Evolutionary conservation across 2,888 invertebrate species (phyloP).

Genomic region (Drosophila anomelani): DNA sequence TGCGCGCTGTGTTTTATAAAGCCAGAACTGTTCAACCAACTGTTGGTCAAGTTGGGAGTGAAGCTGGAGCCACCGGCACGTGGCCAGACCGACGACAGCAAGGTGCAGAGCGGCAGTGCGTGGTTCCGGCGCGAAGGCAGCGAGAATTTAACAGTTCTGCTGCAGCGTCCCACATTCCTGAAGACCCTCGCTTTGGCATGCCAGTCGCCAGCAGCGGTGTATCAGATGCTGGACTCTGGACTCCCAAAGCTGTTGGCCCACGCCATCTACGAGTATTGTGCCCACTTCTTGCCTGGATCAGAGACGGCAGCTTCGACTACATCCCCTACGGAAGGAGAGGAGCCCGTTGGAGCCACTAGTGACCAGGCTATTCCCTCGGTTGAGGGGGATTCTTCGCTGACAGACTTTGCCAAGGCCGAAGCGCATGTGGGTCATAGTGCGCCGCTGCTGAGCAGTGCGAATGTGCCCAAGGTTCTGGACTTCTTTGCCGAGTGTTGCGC

Average conservation of each 20-base stretch:
- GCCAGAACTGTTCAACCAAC: conserved; percentile 90
- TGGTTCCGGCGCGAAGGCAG: conserved; percentile 87
- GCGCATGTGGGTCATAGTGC: conserved; percentile 36
- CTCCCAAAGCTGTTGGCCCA: conserved; percentile 88
- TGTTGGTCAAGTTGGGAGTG: conserved; percentile 91
- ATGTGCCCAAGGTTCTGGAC: conserved; percentile 89
- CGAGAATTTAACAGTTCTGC: conserved; percentile 86
- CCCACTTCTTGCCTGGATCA: conserved; percentile 69
- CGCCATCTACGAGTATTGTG: conserved; percentile 86
- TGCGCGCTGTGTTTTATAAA: conserved; percentile 94
- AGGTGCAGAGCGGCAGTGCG: conserved; percentile 86
- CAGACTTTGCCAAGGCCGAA: conserved; percentile 66
- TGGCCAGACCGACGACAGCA: conserved; percentile 90
- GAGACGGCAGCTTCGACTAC: conserved; percentile 48
- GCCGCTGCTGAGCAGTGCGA: conserved; percentile 86
- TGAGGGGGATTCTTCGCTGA: conserved; percentile 54
- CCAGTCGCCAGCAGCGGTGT: conserved; percentile 91
- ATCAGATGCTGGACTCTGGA: conserved; percentile 91
- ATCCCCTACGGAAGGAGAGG: conserved; percentile 48
- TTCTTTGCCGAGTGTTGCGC: conserved; percentile 93
- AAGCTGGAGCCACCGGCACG: conserved; percentile 76
- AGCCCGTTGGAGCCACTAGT: neutral
- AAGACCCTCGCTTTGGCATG: conserved; percentile 92
- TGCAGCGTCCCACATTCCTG: conserved; percentile 88
- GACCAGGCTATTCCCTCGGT: conserved; percentile 17